These are phyloP conservation scores for Scleropages formosus DNA, from an alignment of 2,797 vertebrate species.

Conservation along the genomic window DNA sequence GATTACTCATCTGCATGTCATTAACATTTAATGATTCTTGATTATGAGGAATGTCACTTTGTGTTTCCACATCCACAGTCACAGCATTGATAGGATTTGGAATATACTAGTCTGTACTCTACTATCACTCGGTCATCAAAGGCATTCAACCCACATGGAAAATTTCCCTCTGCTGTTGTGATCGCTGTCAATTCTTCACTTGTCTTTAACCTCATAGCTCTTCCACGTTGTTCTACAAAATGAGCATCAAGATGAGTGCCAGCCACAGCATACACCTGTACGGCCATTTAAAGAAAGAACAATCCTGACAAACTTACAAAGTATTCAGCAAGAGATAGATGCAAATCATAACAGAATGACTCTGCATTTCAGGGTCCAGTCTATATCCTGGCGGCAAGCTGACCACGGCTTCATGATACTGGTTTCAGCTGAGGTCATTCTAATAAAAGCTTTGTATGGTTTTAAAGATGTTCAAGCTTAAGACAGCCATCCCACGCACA, in stretches of 20 bases:
- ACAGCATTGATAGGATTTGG: not conserved
- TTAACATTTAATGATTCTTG: not conserved
- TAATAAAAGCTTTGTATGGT: slow-evolving; percentile 2
- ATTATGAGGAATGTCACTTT: not conserved
- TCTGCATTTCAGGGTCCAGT: not conserved
- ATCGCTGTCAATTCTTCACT: too few relatives aligned
- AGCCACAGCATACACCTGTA: too few relatives aligned
- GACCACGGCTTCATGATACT: slow-evolving; percentile 1
- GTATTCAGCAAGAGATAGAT: too few relatives aligned
- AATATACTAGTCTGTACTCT: too few relatives aligned
- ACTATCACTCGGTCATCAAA: too few relatives aligned
- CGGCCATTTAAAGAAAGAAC: too few relatives aligned
- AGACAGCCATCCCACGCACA: slow-evolving; percentile 18
- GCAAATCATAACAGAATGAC: not conserved
- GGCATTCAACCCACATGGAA: not conserved
- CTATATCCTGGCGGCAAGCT: not conserved
- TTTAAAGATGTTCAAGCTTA: slow-evolving; percentile 21
- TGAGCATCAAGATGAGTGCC: too few relatives aligned
- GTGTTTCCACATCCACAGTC: not conserved
- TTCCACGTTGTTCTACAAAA: too few relatives aligned
- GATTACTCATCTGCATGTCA: not conserved
- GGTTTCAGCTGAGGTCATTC: slow-evolving; percentile 17
- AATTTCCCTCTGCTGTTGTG: too few relatives aligned
- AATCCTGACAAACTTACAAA: too few relatives aligned
- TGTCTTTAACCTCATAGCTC: too few relatives aligned